phyloP scores from a whole-genome alignment of 2,888 invertebrate species.

The Calephelis perditalis region DNA sequence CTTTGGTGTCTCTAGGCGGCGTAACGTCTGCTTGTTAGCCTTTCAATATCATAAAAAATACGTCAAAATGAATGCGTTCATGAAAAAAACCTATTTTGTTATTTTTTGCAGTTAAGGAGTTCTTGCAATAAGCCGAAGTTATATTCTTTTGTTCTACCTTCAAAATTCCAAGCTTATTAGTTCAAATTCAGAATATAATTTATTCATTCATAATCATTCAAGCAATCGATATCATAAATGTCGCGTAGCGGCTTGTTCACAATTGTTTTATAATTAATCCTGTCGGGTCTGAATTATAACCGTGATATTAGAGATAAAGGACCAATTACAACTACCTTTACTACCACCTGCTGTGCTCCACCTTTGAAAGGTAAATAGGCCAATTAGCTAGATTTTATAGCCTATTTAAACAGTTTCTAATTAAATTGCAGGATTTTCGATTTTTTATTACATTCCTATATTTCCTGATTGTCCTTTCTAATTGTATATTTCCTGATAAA shows the following conservation, averaged over 20 bases:
- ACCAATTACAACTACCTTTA: constrained; percentile 12
- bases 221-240: constrained; percentile 12
- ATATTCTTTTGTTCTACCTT: too few relatives aligned
- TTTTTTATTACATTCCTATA: too few relatives aligned
- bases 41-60: too few relatives aligned
- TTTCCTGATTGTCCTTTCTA: too few relatives aligned
- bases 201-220: constrained; percentile 4
- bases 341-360: constrained; percentile 9
- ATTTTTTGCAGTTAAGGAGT: too few relatives aligned
- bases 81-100: too few relatives aligned
- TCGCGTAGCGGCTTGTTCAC: constrained; percentile 11
- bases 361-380: constrained; percentile 1
- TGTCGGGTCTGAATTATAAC: constrained; percentile 13
- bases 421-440: too few relatives aligned
- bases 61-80: too few relatives aligned
- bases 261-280: constrained; percentile 15
- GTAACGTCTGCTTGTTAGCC: too few relatives aligned
- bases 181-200: background rate
- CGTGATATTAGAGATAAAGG: constrained; percentile 13
- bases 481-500: too few relatives aligned
- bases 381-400: background rate
- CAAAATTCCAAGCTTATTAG: constrained; percentile 6
- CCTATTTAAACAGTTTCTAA: background rate
- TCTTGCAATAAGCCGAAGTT: too few relatives aligned
- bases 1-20: too few relatives aligned